phyloP scores from a whole-genome alignment of 2,797 vertebrate species.

The Cygnus olor region DNA sequence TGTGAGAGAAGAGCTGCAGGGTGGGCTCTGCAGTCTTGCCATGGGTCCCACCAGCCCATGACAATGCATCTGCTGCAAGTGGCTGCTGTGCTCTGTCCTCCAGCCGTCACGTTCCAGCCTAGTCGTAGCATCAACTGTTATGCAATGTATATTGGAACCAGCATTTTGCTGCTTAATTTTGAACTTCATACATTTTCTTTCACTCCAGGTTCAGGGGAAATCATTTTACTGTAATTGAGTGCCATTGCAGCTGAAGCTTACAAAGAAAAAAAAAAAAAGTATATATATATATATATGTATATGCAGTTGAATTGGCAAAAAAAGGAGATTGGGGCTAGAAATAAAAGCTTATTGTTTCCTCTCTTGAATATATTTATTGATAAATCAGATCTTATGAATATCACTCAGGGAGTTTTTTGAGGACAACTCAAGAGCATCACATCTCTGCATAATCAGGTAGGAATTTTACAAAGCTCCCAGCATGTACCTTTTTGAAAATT shows the following conservation, averaged over 20 bases:
- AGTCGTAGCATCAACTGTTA: background rate
- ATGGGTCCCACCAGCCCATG: background rate
- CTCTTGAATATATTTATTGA: conserved; percentile 10
- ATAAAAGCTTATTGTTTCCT: conserved; percentile 27
- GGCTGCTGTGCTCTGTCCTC: background rate
- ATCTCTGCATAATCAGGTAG: background rate
- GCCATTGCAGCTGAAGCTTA: background rate
- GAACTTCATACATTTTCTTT: background rate
- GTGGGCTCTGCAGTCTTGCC: accelerated
- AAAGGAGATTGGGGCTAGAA: background rate
- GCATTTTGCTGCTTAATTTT: background rate
- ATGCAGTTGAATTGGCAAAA: background rate
- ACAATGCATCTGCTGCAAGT: background rate
- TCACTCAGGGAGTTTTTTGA: background rate
- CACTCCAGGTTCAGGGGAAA: background rate
- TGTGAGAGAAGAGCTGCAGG: background rate
- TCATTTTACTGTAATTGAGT: conserved; percentile 19
- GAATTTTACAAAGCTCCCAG: background rate
- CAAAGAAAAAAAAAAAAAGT: background rate
- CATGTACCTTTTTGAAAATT: background rate
- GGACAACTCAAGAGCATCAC: background rate
- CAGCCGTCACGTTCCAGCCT: background rate
- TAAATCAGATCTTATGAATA: background rate
- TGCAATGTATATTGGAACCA: background rate
- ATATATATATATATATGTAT: background rate